Base-by-base conservation (phyloP, 2,113 vertebrate genomes). In the Coturnix japonica region DNA sequence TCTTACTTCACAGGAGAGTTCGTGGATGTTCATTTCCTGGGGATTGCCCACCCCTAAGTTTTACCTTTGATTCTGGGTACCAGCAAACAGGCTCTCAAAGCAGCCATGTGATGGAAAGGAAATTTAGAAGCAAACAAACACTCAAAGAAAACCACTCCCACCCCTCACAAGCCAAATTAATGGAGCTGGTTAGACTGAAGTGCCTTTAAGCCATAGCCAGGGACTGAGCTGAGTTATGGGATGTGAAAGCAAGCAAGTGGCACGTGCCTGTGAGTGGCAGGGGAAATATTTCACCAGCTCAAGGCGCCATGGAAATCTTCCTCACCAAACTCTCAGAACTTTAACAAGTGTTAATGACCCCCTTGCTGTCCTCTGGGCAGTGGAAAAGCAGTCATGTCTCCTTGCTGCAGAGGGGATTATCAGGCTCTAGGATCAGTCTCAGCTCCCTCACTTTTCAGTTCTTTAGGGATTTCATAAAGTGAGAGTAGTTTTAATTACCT, bases 301-400 rank as follows among this genome's bases (percentile, higher is more conserved):
- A 56, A 33, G 14, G 14, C 43, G 56, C 31, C 26, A 4, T 4
- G 30, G 31, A 59, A 43, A 44, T 61, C n/a, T 57, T 70, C 46
- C 33, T 79, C 0, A 0, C 8, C 1, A 1, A 28, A 13, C 23
- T 64, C 74, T 22, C 33, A 47, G 44, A 64, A 13, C 22, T 17
- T 35, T 70, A 59, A 39, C 7, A 35, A 3, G 2, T 60, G 35
- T 74, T 53, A 47, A 39, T 23, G 44, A 46, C 0, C 7, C 6
- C 8, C 13, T 20, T 13, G 9, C 13, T 51, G 8, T 15, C 6
- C 12, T 18, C 28, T 18, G 23, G 9, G 28, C 43, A 31, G 18
- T 35, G 26, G 35, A 33, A 74, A 82, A 86, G 35, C 33, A 43
- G 26, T 21, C 22, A 20, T 41, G 2, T 1, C 37, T 73, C 23